Evolutionary conservation across 2,888 invertebrate species (phyloP).

Genomic region (Torymus aiolomorphi): DNA sequence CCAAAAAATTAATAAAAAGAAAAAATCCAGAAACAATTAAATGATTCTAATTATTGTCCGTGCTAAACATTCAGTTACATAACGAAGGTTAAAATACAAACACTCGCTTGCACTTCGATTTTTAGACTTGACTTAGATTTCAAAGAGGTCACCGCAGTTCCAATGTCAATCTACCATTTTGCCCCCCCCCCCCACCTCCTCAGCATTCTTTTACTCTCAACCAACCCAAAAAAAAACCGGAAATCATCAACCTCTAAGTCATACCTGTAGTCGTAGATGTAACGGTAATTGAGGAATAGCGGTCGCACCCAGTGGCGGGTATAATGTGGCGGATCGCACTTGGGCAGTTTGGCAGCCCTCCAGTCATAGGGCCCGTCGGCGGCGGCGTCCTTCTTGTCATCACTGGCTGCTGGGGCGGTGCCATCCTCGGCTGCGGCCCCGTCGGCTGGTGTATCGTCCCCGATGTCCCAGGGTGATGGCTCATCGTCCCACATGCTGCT

Average conservation of each 20-base stretch:
- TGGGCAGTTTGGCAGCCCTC: conserved; percentile 65
- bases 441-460: conserved; percentile 28
- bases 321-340: conserved; percentile 82
- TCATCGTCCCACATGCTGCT: conserved; percentile 69
- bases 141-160: no score
- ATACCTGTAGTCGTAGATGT: conserved; percentile 86
- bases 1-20: no score
- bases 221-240: not conserved
- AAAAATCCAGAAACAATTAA: no score
- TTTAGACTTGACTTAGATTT: no score
- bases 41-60: no score
- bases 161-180: no score
- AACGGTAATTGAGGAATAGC: conserved; percentile 87
- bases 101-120: no score
- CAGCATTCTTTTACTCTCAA: not conserved
- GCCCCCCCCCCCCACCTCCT: no score
- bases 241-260: not conserved
- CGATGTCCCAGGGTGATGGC: conserved; percentile 69
- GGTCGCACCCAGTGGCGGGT: conserved; percentile 92
- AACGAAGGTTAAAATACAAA: no score
- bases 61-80: no score
- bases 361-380: conserved; percentile 70
- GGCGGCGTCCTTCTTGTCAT: conserved; percentile 65
- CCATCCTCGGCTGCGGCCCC: conserved; percentile 64
- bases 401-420: conserved; percentile 76